phyloP scores from a whole-genome alignment of 2,113 vertebrate species.

The Pantherophis guttatus region DNA sequence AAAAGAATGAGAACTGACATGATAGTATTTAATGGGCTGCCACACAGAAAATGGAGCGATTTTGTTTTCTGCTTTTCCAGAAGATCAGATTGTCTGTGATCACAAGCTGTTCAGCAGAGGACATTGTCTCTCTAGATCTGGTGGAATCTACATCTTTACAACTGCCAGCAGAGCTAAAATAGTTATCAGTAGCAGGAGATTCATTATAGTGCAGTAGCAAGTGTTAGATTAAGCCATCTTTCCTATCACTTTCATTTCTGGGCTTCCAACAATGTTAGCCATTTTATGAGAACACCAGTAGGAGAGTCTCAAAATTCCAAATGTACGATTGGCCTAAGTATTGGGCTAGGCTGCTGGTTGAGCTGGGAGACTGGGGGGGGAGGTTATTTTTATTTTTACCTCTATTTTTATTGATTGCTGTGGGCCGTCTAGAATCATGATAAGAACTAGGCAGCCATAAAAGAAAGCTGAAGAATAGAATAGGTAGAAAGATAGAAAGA shows the following conservation, averaged over 20 bases:
- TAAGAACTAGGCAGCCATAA: neutral
- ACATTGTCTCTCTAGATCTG: neutral
- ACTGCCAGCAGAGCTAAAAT: neutral
- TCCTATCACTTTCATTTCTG: neutral
- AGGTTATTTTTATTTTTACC: neutral
- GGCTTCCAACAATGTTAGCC: neutral
- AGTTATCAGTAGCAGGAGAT: neutral
- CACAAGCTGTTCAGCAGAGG: neutral
- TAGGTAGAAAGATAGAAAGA: neutral
- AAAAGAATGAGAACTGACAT: neutral
- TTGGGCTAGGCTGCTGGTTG: neutral
- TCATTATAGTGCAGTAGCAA: neutral
- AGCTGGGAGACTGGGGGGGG: neutral
- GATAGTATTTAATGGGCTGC: neutral
- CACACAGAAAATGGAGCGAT: neutral
- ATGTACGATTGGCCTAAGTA: neutral
- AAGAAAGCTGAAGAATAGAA: neutral
- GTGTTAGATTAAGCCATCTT: neutral
- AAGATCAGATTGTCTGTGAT: neutral
- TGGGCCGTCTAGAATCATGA: neutral
- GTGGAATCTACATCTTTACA: neutral
- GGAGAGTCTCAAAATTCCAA: neutral
- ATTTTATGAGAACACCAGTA: neutral
- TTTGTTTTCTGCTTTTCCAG: neutral
- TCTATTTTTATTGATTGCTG: neutral